Conservation (phyloP, 2,888 invertebrate species). For the Cephus sareptanus region DNA sequence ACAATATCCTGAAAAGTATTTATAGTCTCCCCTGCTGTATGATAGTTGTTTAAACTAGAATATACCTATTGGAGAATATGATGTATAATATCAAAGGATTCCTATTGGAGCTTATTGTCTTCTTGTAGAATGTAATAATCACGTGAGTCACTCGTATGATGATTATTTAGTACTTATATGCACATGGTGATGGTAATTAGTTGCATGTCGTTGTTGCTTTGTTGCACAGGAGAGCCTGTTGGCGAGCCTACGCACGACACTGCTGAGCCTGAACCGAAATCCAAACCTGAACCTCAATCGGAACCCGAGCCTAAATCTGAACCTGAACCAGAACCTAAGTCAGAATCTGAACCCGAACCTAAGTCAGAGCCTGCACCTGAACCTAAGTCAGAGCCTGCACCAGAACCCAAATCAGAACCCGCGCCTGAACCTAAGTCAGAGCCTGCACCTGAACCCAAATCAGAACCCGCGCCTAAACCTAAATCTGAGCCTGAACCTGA, state of each 20-base stretch:
- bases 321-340: constrained; percentile 30
- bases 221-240: constrained; percentile 63
- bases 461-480: constrained; percentile 61
- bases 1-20: neutral
- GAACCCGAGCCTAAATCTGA: constrained; percentile 65
- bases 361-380: constrained; percentile 59
- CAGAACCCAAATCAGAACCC: constrained; percentile 50
- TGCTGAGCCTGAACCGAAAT: constrained; percentile 38
- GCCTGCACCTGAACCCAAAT: constrained; percentile 54
- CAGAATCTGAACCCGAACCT: constrained; percentile 45
- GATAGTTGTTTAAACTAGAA: neutral
- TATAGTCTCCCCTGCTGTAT: constrained; percentile 7
- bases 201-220: constrained; percentile 61
- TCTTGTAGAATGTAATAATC: too few relatives aligned
- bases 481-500: constrained; percentile 66
- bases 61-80: too few relatives aligned
- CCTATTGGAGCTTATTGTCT: too few relatives aligned
- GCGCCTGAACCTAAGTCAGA: constrained; percentile 56
- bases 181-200: constrained; percentile 51
- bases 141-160: too few relatives aligned
- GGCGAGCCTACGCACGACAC: constrained; percentile 46
- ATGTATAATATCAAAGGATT: too few relatives aligned
- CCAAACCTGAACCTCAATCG: constrained; percentile 47
- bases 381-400: constrained; percentile 45
- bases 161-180: constrained; percentile 9